Evolutionary conservation across 2,797 vertebrate genomes (phyloP), one percentile per base, ranked within the genome.

Genomic region (Centroberyx gerrardi): DNA sequence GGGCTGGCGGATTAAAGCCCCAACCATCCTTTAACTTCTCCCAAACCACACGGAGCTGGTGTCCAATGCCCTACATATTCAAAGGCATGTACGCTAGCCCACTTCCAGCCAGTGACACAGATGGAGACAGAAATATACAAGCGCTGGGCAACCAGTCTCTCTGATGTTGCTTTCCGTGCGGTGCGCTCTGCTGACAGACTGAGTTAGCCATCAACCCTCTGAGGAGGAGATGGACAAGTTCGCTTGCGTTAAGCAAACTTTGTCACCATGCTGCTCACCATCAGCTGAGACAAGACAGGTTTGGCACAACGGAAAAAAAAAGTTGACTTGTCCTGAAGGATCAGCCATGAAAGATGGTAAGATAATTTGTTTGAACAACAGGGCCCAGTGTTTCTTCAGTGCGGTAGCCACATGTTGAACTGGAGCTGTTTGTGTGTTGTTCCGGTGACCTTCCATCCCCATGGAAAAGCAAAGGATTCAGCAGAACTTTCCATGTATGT

Each of bases 71-170:
- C 88, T 87, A 85, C 91, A 89, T 90, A 88, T 81, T 90, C 90
- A 88, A 76, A 91, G 83, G 82, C 91, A 90, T 92, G 89, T 91
- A 90, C 84, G 60, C 75, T 38, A 91, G 87, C 85, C 85, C 78
- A 85, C 88, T 88, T 88, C 68, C 86, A 89, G 85, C 88, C 89
- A 18, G 84, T 87, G 87, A 92, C 92, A 93, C 92, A 93, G 90
- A 93, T 88, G 91, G 84, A 88, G 90, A 90, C 88, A 90, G 90
- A 93, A 93, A 92, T 93, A 91, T 88, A 92, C 90, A 89, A 91
- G 90, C 74, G 64, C 86, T 44, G 83, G 85, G 90, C 83, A 90
- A 89, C 88, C 86, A 78, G 76, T 77, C 84, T 49, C 82, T 88
- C 87, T 91, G 90, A 93, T 86, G 89, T 89, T 85, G 81, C 90